Percentiles rank a stretch among this genome's conserved stretches.
Evolutionary conservation across 2,113 vertebrate species (phyloP).

Genomic region (Scortum barcoo): DNA sequence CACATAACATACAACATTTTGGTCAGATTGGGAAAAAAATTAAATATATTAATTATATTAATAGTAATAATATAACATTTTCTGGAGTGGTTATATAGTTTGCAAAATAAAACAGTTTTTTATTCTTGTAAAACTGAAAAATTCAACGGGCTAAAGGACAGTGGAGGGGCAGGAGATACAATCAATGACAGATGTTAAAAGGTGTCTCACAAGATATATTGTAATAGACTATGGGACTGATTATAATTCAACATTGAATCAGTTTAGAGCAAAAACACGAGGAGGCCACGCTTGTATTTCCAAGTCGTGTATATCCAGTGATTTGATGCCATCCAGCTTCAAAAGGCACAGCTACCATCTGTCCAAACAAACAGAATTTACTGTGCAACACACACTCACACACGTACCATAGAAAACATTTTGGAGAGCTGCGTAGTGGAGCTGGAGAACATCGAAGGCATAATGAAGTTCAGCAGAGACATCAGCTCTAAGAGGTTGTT

Average conservation of each 20-base stretch:
- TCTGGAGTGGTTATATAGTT: background rate
- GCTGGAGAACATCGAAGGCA: slow-evolving; percentile 98
- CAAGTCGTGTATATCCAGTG: background rate
- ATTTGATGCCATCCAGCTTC: background rate
- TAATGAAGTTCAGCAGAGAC: slow-evolving; percentile 98
- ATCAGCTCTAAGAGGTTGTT: slow-evolving; percentile 97
- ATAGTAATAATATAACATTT: too few species aligned
- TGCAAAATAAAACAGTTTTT: background rate
- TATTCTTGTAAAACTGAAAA: background rate
- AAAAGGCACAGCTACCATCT: background rate
- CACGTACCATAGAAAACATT: slow-evolving; percentile 94
- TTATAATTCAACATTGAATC: background rate
- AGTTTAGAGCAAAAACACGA: background rate
- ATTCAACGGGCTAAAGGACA: background rate
- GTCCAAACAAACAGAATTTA: background rate
- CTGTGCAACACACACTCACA: background rate
- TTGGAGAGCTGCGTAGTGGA: slow-evolving; percentile 93
- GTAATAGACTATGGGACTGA: background rate
- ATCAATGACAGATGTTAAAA: background rate
- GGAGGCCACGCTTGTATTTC: background rate
- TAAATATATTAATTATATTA: too few species aligned
- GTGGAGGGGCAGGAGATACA: background rate
- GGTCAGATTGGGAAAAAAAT: too few species aligned
- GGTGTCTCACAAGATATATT: background rate
- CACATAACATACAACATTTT: slow-evolving; percentile 42